Base-by-base conservation (phyloP, 2,888 invertebrate species). In the Oxyteleia sp. region DNA sequence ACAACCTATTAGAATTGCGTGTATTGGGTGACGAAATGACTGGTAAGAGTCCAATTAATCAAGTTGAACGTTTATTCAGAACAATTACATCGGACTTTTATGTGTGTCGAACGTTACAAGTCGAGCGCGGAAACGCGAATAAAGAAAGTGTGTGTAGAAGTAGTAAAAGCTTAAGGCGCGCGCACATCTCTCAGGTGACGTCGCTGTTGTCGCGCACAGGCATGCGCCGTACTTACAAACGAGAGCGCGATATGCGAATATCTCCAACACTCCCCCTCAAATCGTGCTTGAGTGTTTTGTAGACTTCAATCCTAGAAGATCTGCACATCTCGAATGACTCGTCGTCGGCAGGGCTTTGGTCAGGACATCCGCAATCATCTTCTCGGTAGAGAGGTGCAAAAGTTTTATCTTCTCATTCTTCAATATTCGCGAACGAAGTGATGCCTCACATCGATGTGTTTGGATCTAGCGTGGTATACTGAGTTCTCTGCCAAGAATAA, bases 391-490 rank as follows among this genome's bases (percentile, higher is more conserved):
- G 3, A 51, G 4, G n/a, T 13, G 11, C 0, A 8, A 5, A 4
- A 51, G 13, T n/a, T 51, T 29, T 5, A 51, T 51, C 2, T 13
- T 26, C 8, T 51, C 5, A 1, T 26, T 13, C 15, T 15, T n/a
- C 1, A 55, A 26, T 35, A 13, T 55, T n/a, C 11, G n/a, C 32
- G 55, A 7, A 55, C 8, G 18, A 55, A 55, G 11, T 55, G 55
- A n/a, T 55, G 55, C 10, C 55, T 8, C 18, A 55, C 3, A 11
- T 55, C 35, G 3, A 55, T 55, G 35, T 55, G 55, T 29, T 55
- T 16, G 15, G 32, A 16, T 1, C 55, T 23, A 2, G 55, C 32
- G 18, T 18, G 32, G 18, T 11, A 55, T 0, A 13, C 11, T 0
- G 55, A 11, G 11, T 55, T 55, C 13, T 55, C 55, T 2, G 55